Base-by-base conservation (phyloP, 2,888 invertebrate genomes). In the Mesodorylaimus sp. region DNA sequence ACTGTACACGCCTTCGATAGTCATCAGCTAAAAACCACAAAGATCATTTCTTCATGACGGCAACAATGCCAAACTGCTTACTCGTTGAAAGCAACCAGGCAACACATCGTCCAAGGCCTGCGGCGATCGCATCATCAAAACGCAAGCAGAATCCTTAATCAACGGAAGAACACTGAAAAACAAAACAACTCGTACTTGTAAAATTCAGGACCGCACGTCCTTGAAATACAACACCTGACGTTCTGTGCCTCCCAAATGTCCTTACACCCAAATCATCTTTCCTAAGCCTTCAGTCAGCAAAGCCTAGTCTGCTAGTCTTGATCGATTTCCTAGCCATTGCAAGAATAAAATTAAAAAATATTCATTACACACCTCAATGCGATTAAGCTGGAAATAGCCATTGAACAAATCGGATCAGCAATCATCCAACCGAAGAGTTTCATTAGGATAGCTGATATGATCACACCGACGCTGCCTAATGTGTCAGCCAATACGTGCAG, bases 361-460 rank as follows among this genome's bases (percentile, higher is more conserved):
- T n/a, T n/a, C n/a, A n/a, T n/a, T n/a, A n/a, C n/a, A 53, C 83
- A 89, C 75, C 89, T 91, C 32, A 83, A 72, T 24, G 80, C 83
- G 63, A 95, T 89, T 26, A 93, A 74, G 25, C 83, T 64, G 10
- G 93, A 83, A 59, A 95, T 95, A 59, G 89, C 87, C 78, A 95
- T 86, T 2, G 93, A 93, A 67, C 93, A 93, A 58, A 95, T 85
- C 0, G 93, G 93, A 71, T 95, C 93, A 3, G 93, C 93, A 60
- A 89, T 81, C 86, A 91, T 88, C 91, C 91, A 93, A 42, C 91
- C 91, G 69, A 93, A 95, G 71, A 78, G 77, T 64, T 83, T 80
- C 83, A 95, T 93, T 5, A 95, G 71, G 43, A 85, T 76, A 0
- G 91, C 86, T 1, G 91, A 91, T 59, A 95, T 78, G 28, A 95